phyloP scores from a whole-genome alignment of 1,140 invertebrate species.

The Cydia strobilella region DNA sequence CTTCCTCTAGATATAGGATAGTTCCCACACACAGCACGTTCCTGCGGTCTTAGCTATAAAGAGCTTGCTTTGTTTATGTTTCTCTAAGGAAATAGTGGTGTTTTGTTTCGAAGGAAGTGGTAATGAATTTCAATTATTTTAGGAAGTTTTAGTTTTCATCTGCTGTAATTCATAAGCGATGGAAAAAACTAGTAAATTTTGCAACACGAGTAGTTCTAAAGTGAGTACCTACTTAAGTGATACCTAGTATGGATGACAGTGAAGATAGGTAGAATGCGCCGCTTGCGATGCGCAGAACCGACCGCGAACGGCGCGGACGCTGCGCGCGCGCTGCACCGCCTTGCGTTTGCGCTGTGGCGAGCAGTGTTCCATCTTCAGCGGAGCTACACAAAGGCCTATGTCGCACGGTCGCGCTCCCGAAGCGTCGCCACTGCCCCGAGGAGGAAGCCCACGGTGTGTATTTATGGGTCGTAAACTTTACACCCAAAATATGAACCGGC shows the following conservation, averaged over 20 bases:
- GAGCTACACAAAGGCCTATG: conserved; percentile 38
- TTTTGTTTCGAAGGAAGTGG: conserved; percentile 18
- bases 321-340: conserved; percentile 67
- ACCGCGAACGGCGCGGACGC: conserved; percentile 57
- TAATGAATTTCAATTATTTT: conserved; percentile 8
- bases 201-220: neutral
- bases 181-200: neutral
- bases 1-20: conserved; percentile 20
- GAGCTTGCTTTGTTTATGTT: conserved; percentile 42
- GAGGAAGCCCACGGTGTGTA: conserved; percentile 40
- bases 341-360: conserved; percentile 72
- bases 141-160: neutral
- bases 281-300: conserved; percentile 53
- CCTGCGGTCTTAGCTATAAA: conserved; percentile 40
- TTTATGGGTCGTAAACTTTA: conserved; percentile 21
- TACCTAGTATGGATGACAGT: conserved; percentile 33
- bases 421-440: conserved; percentile 34
- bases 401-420: conserved; percentile 43
- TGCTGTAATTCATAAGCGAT: neutral
- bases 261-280: conserved; percentile 37
- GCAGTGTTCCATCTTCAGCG: conserved; percentile 71
- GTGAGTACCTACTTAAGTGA: neutral
- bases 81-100: neutral
- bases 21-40: conserved; percentile 31
- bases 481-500: conserved; percentile 13